Percentiles rank a stretch among this genome's conserved stretches.
Conservation (phyloP, 2,888 invertebrate genomes). For the Drosophila barbarae region DNA sequence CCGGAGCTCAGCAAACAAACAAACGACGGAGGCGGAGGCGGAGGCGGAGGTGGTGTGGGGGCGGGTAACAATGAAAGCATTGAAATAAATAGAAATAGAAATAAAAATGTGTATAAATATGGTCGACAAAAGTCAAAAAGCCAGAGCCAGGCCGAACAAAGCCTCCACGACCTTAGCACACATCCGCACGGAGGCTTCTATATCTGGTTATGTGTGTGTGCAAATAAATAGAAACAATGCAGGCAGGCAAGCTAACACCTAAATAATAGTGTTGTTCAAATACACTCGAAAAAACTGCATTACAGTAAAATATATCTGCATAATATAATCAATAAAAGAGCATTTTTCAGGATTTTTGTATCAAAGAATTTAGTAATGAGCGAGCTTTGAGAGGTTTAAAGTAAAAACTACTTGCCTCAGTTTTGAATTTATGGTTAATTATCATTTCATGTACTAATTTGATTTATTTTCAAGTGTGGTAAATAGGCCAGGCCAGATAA, state of each 20-base stretch:
- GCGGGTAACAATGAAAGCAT: constrained; percentile 38
- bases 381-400: no score
- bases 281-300: constrained; percentile 10
- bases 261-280: constrained; percentile 55
- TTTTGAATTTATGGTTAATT: no score
- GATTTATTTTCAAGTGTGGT: constrained; percentile 9
- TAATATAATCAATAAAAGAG: no score
- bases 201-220: constrained; percentile 49
- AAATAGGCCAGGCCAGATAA: constrained; percentile 25
- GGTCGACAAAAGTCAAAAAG: constrained; percentile 70
- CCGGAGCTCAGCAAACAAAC: constrained; percentile 39
- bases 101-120: constrained; percentile 64
- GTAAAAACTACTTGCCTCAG: no score
- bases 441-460: no score
- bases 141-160: constrained; percentile 53
- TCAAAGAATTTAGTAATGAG: no score
- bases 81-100: constrained; percentile 60
- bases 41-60: background rate
- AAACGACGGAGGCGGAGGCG: constrained; percentile 1
- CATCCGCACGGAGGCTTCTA: constrained; percentile 39
- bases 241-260: constrained; percentile 54
- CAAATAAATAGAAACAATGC: constrained; percentile 62
- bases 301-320: no score
- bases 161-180: constrained; percentile 64
- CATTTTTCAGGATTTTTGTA: no score